Evolutionary conservation across 1,140 invertebrate genomes (phyloP), one percentile per base, ranked within the genome.

Genomic region (Ditylenchus dipsaci): DNA sequence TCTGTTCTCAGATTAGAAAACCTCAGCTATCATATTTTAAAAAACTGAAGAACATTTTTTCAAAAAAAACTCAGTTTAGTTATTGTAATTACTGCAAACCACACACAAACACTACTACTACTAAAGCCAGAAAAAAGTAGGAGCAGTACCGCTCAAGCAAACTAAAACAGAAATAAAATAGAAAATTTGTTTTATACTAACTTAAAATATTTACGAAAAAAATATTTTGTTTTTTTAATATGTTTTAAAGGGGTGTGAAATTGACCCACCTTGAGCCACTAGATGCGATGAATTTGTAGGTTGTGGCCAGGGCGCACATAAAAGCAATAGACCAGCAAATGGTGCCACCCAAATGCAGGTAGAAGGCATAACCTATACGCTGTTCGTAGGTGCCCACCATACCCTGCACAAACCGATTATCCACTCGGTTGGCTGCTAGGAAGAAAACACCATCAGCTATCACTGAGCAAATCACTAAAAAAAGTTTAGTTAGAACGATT

Each of bases 361-460:
- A 81, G 68, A 81, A 81, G 23, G 81, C 81, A 60, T 83, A 81
- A 11, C 80, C 79, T 59, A 82, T 80, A 43, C 67, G 42, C 65
- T 80, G 77, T 59, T 79, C 75, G 45, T 75, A 66, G 9, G 59
- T 61, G 3, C 59, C 59, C 17, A 61, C 79, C 73, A 82, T 81
- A 45, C 78, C 78, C 45, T 81, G 78, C 17, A 81, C 79, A 67
- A 81, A 81, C 30, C 79, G 76, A 62, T 78, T 82, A 63, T 81
- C 79, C 8, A 81, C 79, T 45, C 79, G 60, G 57, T 81, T 83
- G 15, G 79, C 81, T n/a, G 78, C 78, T 1, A 81, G 68, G 71
- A 81, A 81, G 76, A 81, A 81, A 26, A 83, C 68, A 23, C 79
- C 79, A 38, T 81, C 81, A 53, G 81, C 82, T n/a, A 81, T 64